phyloP scores from a whole-genome alignment of 2,113 vertebrate genomes.

The Prunella himalayana region DNA sequence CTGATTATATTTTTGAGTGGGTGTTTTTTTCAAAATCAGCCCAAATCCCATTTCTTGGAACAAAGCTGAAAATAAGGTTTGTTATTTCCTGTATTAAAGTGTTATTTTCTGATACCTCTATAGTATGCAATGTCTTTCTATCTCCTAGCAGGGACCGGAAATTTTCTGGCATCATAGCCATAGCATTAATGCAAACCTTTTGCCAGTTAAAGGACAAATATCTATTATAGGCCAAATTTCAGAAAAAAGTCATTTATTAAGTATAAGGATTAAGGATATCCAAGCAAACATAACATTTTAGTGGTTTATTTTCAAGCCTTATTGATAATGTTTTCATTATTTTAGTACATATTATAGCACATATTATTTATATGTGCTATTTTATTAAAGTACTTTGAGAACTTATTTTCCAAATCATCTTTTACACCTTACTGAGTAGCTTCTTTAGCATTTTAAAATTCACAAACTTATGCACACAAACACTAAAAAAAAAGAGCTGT shows the following conservation, averaged over 20 bases:
- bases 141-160: neutral
- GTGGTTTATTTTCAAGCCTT: neutral
- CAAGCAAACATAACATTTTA: neutral
- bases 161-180: neutral
- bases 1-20: neutral
- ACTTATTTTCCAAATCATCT: neutral
- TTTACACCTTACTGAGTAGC: neutral
- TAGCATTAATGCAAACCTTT: neutral
- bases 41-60: neutral
- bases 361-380: neutral
- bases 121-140: neutral
- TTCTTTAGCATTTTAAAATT: neutral
- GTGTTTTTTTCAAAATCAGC: neutral
- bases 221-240: neutral
- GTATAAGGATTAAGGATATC: neutral
- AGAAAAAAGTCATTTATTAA: neutral
- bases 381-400: neutral
- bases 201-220: neutral
- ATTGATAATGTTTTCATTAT: neutral
- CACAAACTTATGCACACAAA: neutral
- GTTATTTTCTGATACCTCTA: neutral
- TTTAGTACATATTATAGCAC: too few relatives aligned
- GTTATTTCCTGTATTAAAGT: neutral
- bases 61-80: neutral
- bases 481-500: neutral